Percentiles rank a stretch among this genome's conserved stretches.
Evolutionary conservation across 2,113 vertebrate genomes (phyloP).

Genomic region (Leucopsar rothschildi): DNA sequence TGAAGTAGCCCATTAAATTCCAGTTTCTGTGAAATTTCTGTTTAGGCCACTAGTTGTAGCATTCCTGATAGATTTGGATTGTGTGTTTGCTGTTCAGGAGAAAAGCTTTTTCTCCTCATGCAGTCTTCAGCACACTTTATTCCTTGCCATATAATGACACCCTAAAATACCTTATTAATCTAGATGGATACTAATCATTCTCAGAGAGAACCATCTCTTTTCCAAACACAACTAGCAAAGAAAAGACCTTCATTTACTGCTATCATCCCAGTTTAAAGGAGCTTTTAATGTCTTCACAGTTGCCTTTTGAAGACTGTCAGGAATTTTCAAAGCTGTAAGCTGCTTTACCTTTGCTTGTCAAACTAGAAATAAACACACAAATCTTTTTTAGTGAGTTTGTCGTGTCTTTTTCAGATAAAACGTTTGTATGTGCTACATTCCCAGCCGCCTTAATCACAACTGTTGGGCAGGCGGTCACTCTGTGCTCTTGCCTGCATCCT

Average conservation of each 20-base stretch:
- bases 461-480: not conserved
- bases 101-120: not conserved
- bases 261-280: not conserved
- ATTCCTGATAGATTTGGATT: not conserved
- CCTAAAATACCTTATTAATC: not conserved
- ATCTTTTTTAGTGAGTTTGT: not conserved
- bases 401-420: not conserved
- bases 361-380: not conserved
- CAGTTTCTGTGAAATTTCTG: not conserved
- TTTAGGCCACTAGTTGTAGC: not conserved
- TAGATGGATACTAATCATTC: not conserved
- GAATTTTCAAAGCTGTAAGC: not conserved
- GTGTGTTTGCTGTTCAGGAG: not conserved
- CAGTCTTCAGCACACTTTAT: not conserved
- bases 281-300: not conserved
- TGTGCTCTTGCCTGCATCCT: not conserved
- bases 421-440: not conserved
- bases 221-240: not conserved
- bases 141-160: not conserved
- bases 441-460: not conserved
- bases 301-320: not conserved
- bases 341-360: conserved; percentile 7
- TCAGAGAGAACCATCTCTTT: not conserved
- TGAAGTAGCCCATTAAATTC: not conserved
- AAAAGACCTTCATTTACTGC: not conserved